Evolutionary conservation across 2,113 vertebrate genomes (phyloP).

Genomic region (Serilophus lunatus): DNA sequence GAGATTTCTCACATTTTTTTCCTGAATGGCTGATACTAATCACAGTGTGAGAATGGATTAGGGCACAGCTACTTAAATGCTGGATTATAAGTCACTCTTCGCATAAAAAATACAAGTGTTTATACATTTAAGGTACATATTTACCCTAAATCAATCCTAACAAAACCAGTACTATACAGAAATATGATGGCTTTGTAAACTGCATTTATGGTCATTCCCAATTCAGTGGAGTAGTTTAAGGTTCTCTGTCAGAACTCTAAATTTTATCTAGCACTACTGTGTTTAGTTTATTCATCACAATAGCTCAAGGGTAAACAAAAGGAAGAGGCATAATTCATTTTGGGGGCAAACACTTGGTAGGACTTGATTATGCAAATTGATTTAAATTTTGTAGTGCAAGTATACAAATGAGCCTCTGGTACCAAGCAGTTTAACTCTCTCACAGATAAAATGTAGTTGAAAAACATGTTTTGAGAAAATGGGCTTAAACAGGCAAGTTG

Average conservation of each 20-base stretch:
- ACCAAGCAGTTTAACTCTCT: neutral
- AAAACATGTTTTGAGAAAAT: slow-evolving; percentile 39
- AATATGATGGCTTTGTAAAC: neutral
- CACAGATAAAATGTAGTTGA: slow-evolving; percentile 17
- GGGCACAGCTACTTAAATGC: neutral
- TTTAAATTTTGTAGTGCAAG: slow-evolving; percentile 55
- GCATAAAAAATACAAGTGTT: neutral
- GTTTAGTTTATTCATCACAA: slow-evolving; percentile 15
- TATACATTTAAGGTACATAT: neutral
- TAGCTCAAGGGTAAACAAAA: neutral
- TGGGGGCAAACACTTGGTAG: slow-evolving; percentile 37
- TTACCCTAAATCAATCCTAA: neutral
- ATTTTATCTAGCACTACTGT: neutral
- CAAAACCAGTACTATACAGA: neutral
- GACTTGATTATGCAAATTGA: slow-evolving; percentile 61
- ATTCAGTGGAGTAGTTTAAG: neutral
- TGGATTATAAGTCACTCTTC: neutral
- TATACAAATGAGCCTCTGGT: slow-evolving; percentile 27
- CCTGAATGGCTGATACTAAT: neutral
- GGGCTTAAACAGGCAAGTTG: slow-evolving; percentile 11
- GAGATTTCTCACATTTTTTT: neutral
- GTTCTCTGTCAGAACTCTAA: neutral
- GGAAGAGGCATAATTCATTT: slow-evolving; percentile 16
- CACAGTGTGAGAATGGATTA: neutral
- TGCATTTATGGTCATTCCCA: neutral